Evolutionary conservation across 2,888 invertebrate species (phyloP), one percentile per base, ranked within the genome.

Genomic region (Scaptomyza tumidula): DNA sequence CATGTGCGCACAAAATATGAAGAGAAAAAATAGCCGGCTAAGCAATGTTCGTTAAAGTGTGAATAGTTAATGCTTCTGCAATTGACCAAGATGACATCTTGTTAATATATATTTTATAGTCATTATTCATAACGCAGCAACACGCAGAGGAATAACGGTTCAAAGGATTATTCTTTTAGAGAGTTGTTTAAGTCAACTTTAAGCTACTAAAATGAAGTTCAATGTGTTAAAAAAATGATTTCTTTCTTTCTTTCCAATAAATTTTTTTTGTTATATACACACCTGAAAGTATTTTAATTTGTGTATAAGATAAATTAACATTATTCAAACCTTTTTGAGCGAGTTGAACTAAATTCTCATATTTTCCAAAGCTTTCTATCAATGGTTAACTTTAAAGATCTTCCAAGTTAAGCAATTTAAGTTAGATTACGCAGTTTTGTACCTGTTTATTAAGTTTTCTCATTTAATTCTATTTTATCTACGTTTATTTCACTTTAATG

Each of bases 11-110:
- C 16, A 56, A 53, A 58, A 66, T 71, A 60, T 66, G 45, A 58
- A 39, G 7, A 14, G 39, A 14, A 39, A 39, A 39, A 61, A 39
- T 19, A 33, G 68, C 57, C 48, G 67, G 67, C 55, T 2, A 50
- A 63, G 43, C 44, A 27, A 55, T 37, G 65, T n/a, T 39, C 45
- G 49, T 16, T 44, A n/a, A 24, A 33, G 76, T 68, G 72, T 64
- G 68, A 75, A 72, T 39, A n/a, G 27, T 46, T 56, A 67, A 55
- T 56, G 76, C 75, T 61, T 49, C 76, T 72, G 75, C 60, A 48
- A 58, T 75, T 72, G 33, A 56, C 44, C 55, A 57, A 59, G 76
- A 67, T 71, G 72, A 48, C 71, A 71, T 56, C 56, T 57, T 6
- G 53, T 48, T 7, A 53, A 45, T 68, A 61, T 50, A 39, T 50